These are phyloP conservation scores for Gobio gobio DNA, from an alignment of 2,113 vertebrate genomes.

Conservation along the genomic window DNA sequence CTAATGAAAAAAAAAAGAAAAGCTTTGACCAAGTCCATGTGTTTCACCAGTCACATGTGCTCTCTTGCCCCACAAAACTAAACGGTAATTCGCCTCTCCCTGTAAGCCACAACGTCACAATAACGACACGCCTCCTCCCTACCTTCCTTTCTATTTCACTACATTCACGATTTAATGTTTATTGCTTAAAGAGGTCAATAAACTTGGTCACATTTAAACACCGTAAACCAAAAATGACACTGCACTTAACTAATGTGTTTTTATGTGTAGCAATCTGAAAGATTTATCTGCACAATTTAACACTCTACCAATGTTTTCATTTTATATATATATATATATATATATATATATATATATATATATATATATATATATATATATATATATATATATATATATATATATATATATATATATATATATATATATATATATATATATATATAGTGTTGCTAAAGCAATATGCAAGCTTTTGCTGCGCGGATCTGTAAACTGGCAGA, in stretches of 20 bases:
- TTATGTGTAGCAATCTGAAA: not conserved
- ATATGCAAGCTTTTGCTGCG: not conserved
- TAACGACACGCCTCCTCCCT: slow-evolving; percentile 64
- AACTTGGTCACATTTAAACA: slow-evolving; percentile 56
- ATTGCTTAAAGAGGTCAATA: slow-evolving; percentile 31
- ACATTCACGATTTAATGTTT: slow-evolving; percentile 1
- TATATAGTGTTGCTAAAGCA: not conserved
- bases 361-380: too few species aligned
- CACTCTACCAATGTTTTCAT: not conserved
- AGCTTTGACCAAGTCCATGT: slow-evolving; percentile 70
- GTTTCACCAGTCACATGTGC: slow-evolving; percentile 74
- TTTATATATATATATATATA: too few species aligned
- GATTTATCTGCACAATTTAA: not conserved
- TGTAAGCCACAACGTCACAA: slow-evolving; percentile 62
- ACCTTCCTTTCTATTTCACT: slow-evolving; percentile 58
- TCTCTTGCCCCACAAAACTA: slow-evolving; percentile 69
- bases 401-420: too few species aligned
- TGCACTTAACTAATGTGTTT: not conserved
- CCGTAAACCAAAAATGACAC: not conserved
- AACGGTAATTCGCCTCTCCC: slow-evolving; percentile 66
- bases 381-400: too few species aligned
- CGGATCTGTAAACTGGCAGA: not conserved
- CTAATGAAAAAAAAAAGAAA: slow-evolving; percentile 51
- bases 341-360: too few species aligned
- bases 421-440: too few species aligned